Evolutionary conservation across 2,113 vertebrate genomes (phyloP), one percentile per base, ranked within the genome.

Genomic region (Xiphorhynchus elegans): DNA sequence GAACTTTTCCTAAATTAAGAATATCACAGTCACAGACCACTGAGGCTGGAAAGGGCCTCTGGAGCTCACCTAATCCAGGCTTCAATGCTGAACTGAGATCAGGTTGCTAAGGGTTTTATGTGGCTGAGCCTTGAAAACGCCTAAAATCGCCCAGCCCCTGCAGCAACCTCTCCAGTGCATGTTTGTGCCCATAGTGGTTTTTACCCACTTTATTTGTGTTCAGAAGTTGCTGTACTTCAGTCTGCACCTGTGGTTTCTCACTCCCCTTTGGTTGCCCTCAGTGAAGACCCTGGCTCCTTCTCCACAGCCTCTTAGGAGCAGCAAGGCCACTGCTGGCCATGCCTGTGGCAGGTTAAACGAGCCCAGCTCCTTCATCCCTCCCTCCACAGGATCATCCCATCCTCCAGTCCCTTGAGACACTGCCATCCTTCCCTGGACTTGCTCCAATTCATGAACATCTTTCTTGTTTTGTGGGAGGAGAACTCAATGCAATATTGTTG

Each of bases 311-410:
- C 10, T 37, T 24, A n/a, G 37, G 26, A 52, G 1, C 29, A 39
- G 29, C 67, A 47, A 35, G 31, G 44, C 7, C 33, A 10, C 52
- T 50, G 24, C 35, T 59, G 2, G 52, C 35, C 33, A 9, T 13
- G 24, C 44, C 60, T 81, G 52, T 0, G 6, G 5, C 20, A 18
- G 37, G 1, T 52, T 40, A 19, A 83, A 39, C 23, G 17, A 66
- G n/a, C n/a, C 46, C n/a, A 37, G 11, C 58, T 84, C 50, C 40
- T 56, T 74, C 16, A 3, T 40, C 52, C 81, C 37, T 40, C 52
- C 81, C 37, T 77, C 20, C 9, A 2, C 0, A 0, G 39, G 20
- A 33, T 59, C 33, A 19, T 59, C 33, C 17, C 8, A 1, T n/a
- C 15, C 35, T 68, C 26, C 46, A 17, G 33, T 70, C 49, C 17